Percentiles rank a stretch among this genome's conserved stretches.
Conservation (phyloP, 2,888 invertebrate species). For the Acleris sparsana region DNA sequence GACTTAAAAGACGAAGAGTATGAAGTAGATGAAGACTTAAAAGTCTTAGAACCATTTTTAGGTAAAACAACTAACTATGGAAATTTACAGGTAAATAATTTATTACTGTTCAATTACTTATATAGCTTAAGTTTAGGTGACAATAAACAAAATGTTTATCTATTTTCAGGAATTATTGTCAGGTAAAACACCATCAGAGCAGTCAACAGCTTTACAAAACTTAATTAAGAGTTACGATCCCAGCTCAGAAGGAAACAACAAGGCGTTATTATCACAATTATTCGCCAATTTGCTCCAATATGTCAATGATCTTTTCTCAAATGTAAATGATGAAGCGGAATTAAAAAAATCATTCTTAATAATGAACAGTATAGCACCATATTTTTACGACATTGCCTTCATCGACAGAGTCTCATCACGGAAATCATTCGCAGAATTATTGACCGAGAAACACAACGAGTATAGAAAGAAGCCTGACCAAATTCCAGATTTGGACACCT, state of each 20-base stretch:
- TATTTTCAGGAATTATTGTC: conserved; percentile 81
- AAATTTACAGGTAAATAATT: conserved; percentile 62
- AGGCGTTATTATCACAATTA: conserved; percentile 88
- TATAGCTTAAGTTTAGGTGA: too few species aligned
- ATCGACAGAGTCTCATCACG: conserved; percentile 87
- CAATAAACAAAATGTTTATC: too few species aligned
- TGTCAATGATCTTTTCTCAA: conserved; percentile 86
- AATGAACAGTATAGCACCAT: conserved; percentile 82
- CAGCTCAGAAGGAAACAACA: conserved; percentile 90
- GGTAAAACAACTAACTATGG: conserved; percentile 63
- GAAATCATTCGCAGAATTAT: conserved; percentile 85
- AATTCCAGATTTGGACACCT: conserved; percentile 87
- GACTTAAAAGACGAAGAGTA: conserved; percentile 26
- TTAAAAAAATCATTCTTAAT: conserved; percentile 83
- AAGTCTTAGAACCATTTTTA: conserved; percentile 53
- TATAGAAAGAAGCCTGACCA: conserved; percentile 84
- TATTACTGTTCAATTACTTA: too few species aligned
- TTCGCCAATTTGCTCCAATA: conserved; percentile 91
- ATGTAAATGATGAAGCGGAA: conserved; percentile 60
- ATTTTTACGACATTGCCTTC: conserved; percentile 88
- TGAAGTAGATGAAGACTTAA: conserved; percentile 37
- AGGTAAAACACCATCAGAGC: conserved; percentile 85
- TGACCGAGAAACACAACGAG: conserved; percentile 88
- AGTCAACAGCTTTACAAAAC: conserved; percentile 88
- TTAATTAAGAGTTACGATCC: conserved; percentile 95